Conservation (phyloP, 2,797 vertebrate genomes). For the Myripristis jacobus region DNA sequence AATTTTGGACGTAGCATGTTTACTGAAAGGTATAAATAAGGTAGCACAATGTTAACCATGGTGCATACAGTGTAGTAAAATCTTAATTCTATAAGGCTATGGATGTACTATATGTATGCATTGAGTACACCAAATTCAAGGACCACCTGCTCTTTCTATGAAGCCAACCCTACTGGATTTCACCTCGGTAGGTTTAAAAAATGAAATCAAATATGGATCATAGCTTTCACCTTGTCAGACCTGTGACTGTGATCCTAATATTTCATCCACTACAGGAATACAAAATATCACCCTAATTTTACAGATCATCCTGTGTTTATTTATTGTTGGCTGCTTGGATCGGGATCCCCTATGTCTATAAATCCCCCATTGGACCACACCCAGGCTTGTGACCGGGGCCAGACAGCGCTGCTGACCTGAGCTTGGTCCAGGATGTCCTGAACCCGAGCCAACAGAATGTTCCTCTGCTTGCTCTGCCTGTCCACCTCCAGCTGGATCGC, state of each 20-base stretch:
- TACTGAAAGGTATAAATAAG: neutral
- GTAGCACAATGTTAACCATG: neutral
- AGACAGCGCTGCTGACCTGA: conserved; percentile 81
- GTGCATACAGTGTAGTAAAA: neutral
- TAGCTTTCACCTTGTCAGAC: too few species aligned
- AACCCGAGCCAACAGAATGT: conserved; percentile 81
- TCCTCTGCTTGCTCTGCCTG: conserved; percentile 80
- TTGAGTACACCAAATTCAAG: neutral
- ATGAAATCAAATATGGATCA: too few species aligned
- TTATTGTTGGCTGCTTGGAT: neutral
- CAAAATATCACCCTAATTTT: neutral
- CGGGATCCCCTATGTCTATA: neutral
- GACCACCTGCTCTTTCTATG: neutral
- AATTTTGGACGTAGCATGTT: neutral
- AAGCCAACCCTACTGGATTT: neutral
- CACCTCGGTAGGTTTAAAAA: neutral
- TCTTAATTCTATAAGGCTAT: neutral
- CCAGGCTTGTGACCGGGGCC: neutral
- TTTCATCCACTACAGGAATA: neutral
- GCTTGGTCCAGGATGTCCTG: conserved; percentile 86
- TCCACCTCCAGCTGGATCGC: conserved; percentile 85
- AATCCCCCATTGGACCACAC: neutral
- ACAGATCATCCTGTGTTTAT: neutral
- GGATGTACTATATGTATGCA: neutral
- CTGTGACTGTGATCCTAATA: too few species aligned